Conservation (phyloP, 2,113 vertebrate species). For the Microcebus griseorufus region DNA sequence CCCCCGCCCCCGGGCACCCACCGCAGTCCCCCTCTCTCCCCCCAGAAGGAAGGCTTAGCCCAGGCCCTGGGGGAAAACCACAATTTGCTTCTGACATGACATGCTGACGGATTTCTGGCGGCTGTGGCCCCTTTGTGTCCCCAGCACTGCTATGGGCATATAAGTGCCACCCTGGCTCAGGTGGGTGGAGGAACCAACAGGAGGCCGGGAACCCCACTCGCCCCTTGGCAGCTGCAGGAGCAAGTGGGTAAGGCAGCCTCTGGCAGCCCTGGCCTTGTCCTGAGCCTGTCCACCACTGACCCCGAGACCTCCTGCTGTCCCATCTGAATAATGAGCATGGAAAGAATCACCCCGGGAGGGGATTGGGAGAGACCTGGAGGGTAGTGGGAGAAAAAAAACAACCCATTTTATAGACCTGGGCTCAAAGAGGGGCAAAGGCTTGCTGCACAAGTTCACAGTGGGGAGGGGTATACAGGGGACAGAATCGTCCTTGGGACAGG, state of each 20-base stretch:
- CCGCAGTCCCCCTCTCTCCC: background rate
- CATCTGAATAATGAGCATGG: background rate
- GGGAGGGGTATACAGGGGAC: background rate
- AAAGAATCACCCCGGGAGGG: background rate
- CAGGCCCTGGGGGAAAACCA: conserved; percentile 60
- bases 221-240: conserved; percentile 5
- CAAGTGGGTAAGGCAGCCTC: conserved; percentile 59
- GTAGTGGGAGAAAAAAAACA: background rate
- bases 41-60: conserved; percentile 75
- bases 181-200: background rate
- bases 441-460: background rate
- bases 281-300: background rate
- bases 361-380: background rate
- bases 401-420: background rate
- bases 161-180: conserved; percentile 33
- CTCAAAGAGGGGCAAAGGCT: background rate
- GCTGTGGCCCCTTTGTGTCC: conserved; percentile 70
- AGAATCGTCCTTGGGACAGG: fast-evolving
- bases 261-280: background rate
- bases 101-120: conserved; percentile 73
- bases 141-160: conserved; percentile 43
- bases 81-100: conserved; percentile 74
- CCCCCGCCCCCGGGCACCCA: background rate
- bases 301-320: background rate
- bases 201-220: background rate